Conservation (phyloP, 2,113 vertebrate species). For the Podarcis cretensis region DNA sequence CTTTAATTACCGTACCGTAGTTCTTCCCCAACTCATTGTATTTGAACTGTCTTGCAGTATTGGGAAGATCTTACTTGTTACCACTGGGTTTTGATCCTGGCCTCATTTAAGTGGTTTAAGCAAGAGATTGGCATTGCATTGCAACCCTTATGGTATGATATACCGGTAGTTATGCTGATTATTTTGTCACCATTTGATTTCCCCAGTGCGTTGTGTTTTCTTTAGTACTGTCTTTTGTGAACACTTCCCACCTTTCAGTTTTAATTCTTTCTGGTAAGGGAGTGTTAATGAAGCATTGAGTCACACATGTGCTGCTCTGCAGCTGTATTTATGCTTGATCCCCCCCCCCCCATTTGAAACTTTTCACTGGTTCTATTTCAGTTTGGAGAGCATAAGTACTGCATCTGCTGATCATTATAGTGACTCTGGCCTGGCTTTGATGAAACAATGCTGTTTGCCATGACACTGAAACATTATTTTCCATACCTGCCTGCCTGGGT, state of each 20-base stretch:
- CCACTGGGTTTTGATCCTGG: neutral
- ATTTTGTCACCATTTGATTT: constrained; percentile 39
- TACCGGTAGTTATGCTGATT: constrained; percentile 14
- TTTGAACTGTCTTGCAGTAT: neutral
- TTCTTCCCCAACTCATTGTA: neutral
- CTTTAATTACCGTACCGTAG: neutral
- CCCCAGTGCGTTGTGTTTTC: constrained; percentile 17
- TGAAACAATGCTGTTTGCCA: rapidly evolving
- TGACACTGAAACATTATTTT: neutral
- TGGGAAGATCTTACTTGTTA: neutral
- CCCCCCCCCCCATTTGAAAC: neutral
- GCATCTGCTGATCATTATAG: neutral
- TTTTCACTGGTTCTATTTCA: neutral
- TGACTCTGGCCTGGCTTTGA: neutral
- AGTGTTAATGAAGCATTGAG: constrained; percentile 24
- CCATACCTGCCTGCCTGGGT: neutral
- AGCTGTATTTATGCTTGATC: neutral
- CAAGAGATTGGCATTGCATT: neutral
- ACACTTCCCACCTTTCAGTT: neutral
- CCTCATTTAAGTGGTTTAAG: constrained; percentile 1
- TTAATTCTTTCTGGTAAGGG: neutral
- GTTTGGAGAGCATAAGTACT: neutral
- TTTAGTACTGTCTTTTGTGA: constrained; percentile 24
- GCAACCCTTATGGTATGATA: neutral
- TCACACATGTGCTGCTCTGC: constrained; percentile 8